Conservation (phyloP, 2,113 vertebrate genomes). For the Macroglossus sobrinus region DNA sequence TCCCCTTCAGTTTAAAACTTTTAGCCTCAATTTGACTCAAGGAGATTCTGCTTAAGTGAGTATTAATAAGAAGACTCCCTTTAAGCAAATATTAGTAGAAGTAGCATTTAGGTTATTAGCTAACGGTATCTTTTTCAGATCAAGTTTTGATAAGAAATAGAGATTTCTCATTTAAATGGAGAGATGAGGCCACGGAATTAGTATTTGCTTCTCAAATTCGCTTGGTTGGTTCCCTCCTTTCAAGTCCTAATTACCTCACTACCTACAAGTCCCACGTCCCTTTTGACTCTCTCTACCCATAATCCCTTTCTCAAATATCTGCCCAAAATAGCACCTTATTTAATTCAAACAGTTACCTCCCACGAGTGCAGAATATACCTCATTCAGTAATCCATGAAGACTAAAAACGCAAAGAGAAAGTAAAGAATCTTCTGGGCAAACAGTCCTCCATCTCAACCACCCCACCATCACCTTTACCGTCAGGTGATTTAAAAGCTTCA, state of each 20-base stretch:
- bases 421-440: not conserved
- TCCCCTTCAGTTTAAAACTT: not conserved
- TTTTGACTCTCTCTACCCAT: not conserved
- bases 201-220: not conserved
- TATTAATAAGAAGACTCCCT: not conserved
- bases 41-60: not conserved
- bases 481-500: not conserved
- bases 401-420: not conserved
- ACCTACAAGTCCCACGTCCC: not conserved
- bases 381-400: too few relatives aligned
- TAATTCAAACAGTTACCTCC: not conserved
- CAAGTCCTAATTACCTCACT: not conserved
- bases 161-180: not conserved
- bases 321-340: not conserved
- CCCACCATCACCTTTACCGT: fast-evolving
- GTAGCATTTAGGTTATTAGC: not conserved
- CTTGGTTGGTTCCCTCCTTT: fast-evolving
- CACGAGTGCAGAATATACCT: not conserved
- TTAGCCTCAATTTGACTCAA: not conserved
- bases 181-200: not conserved
- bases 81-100: not conserved
- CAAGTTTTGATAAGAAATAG: not conserved
- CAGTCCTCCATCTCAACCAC: not conserved
- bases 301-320: not conserved
- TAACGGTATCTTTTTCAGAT: not conserved